phyloP scores from a whole-genome alignment of 2,888 invertebrate species.

The Dendrolimus houi region DNA sequence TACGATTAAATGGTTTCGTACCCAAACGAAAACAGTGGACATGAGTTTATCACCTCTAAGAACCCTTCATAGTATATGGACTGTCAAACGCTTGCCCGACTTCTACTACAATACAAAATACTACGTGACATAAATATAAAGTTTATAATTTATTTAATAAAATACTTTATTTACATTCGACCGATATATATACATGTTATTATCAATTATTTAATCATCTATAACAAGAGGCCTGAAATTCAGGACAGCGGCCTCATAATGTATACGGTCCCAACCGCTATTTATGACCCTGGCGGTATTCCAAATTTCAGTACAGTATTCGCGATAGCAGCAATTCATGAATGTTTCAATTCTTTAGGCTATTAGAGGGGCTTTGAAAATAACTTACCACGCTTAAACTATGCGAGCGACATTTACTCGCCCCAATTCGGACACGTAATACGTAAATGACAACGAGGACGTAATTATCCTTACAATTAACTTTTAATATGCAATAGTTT shows the following conservation, averaged over 20 bases:
- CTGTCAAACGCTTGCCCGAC: too few species aligned
- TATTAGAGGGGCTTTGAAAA: slow-evolving; percentile 11
- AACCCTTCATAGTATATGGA: too few species aligned
- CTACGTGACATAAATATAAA: too few species aligned
- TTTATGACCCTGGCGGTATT: slow-evolving; percentile 56
- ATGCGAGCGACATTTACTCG: neutral
- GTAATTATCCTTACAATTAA: neutral
- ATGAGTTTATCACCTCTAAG: too few species aligned
- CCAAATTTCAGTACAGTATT: slow-evolving; percentile 43
- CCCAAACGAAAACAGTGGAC: too few species aligned
- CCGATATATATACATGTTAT: too few species aligned
- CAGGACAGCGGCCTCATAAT: slow-evolving; percentile 54
- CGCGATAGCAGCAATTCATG: slow-evolving; percentile 40
- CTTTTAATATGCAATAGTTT: neutral
- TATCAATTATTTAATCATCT: too few species aligned
- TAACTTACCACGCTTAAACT: neutral
- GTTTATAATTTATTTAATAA: too few species aligned
- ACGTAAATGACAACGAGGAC: neutral
- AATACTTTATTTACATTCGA: too few species aligned
- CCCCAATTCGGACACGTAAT: neutral
- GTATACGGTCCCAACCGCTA: slow-evolving; percentile 36
- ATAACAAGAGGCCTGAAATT: slow-evolving; percentile 31
- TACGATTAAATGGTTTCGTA: too few species aligned
- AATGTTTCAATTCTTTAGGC: slow-evolving; percentile 34
- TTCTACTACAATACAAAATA: too few species aligned